phyloP scores from a whole-genome alignment of 2,797 vertebrate genomes.

The Pteropus rufus region DNA sequence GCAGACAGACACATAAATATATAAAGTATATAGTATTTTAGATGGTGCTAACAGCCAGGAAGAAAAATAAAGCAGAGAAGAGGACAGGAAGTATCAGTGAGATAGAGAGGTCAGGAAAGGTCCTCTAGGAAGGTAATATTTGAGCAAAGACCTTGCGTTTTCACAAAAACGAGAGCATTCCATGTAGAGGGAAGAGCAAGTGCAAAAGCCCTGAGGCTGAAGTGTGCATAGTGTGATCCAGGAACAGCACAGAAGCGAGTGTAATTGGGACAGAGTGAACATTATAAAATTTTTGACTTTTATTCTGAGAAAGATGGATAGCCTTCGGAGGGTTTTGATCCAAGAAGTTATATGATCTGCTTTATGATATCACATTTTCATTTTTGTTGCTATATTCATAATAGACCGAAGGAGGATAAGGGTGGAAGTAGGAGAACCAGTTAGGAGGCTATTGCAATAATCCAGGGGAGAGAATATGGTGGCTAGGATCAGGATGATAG shows the following conservation, averaged over 20 bases:
- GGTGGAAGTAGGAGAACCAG: not conserved
- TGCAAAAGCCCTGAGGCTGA: not conserved
- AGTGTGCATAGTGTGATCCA: not conserved
- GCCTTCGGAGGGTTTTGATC: not conserved
- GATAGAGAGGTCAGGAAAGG: not conserved
- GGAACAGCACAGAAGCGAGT: not conserved
- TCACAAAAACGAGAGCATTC: not conserved
- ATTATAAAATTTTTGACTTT: not conserved
- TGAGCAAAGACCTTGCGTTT: not conserved
- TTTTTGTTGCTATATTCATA: not conserved
- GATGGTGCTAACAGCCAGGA: not conserved
- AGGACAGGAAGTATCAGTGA: not conserved
- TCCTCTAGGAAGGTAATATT: not conserved
- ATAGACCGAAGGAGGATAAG: not conserved
- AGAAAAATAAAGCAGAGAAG: not conserved
- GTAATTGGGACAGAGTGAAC: not conserved
- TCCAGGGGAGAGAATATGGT: not conserved
- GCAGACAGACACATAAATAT: not conserved
- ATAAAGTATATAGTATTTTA: not conserved
- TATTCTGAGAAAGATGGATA: slow-evolving; percentile 3
- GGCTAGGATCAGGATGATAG: not conserved
- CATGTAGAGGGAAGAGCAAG: not conserved
- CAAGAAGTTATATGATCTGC: not conserved
- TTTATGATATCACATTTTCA: not conserved
- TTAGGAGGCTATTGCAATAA: not conserved